Evolutionary conservation across 2,113 vertebrate species (phyloP).

Genomic region (Zosterops japonicus): DNA sequence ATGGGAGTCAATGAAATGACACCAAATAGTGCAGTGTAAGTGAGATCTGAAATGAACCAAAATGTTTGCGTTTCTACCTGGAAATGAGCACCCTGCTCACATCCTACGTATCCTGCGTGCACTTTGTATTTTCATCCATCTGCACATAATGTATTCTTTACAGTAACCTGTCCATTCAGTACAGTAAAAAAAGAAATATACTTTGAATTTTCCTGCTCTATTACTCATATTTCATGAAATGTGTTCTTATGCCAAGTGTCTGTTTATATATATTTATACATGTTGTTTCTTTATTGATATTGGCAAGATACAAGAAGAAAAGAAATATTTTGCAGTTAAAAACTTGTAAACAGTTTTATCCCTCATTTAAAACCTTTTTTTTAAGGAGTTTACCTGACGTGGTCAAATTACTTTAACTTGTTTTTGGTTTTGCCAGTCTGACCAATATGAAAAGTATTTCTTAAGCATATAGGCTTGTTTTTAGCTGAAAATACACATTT

Average conservation of each 20-base stretch:
- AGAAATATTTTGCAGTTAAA: slow-evolving; percentile 58
- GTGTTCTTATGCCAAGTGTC: slow-evolving; percentile 53
- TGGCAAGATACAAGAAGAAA: slow-evolving; percentile 63
- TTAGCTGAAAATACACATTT: not conserved
- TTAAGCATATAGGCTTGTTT: not conserved
- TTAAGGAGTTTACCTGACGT: slow-evolving; percentile 37
- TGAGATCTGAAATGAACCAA: slow-evolving; percentile 67
- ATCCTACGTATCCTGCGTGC: not conserved
- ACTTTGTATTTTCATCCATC: slow-evolving; percentile 12
- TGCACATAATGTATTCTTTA: slow-evolving; percentile 34
- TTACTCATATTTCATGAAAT: slow-evolving; percentile 65
- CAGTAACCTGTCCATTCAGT: slow-evolving; percentile 40
- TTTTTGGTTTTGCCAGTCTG: not conserved
- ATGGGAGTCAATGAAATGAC: slow-evolving; percentile 59
- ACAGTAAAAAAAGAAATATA: slow-evolving; percentile 58
- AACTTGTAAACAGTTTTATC: slow-evolving; percentile 68
- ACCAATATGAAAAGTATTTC: not conserved
- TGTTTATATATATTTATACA: slow-evolving; percentile 69
- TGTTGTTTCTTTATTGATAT: slow-evolving; percentile 68
- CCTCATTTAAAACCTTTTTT: slow-evolving; percentile 44
- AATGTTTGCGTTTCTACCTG: slow-evolving; percentile 61
- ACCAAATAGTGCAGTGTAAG: slow-evolving; percentile 38
- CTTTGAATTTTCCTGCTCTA: slow-evolving; percentile 54
- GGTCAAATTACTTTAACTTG: slow-evolving; percentile 2
- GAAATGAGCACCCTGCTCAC: slow-evolving; percentile 24